Base-by-base conservation (phyloP, 2,888 invertebrate genomes). In the Folsomia candida region DNA sequence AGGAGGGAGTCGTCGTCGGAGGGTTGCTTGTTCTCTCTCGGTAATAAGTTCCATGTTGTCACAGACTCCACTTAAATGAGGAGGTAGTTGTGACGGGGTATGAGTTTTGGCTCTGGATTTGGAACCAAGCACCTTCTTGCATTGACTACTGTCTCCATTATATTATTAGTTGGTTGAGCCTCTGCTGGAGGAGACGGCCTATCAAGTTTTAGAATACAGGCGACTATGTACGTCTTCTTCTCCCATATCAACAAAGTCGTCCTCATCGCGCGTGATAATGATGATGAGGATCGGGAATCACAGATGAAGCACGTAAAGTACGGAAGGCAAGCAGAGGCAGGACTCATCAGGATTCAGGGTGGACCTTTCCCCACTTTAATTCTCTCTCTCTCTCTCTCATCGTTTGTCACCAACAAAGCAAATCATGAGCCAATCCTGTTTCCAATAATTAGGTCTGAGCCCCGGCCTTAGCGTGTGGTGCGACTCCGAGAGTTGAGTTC, bases 351-450 rank as follows among this genome's bases (percentile, higher is more conserved):
- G 57, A 69, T 59, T 65, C 65, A 65, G 64, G 59, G 68, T 71
- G 57, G 67, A 37, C 37, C 37, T 37, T 70, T 70, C 60, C 67
- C 67, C 61, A 68, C 66, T 68, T 70, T 66, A 69, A 62, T 51
- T 24, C 57, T 28, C 37, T 3, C 37, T 18, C 22, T 1, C 26
- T 57, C 9, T 54, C 18, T 4, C 54, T 57, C 59, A 71, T 71
- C 67, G 69, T 74, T 74, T 74, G 74, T 74, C 74, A 64, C 69
- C 69, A 71, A 69, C 69, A 70, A 69, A 73, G 73, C 58, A 70
- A 70, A 66, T 69, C 70, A 70, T 73, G 70, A 70, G 61, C 68
- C 68, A 70, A 73, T 70, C 71, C 62, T 74, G 67, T 65, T 69
- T 61, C 64, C 61, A 58, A 71, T 71, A 71, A 71, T 71, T 71